A percentile compares a stretch with the other conserved stretches of the same genome.
These are phyloP conservation scores for Alca torda DNA, from an alignment of 2,797 vertebrate species.

Conservation along the genomic window DNA sequence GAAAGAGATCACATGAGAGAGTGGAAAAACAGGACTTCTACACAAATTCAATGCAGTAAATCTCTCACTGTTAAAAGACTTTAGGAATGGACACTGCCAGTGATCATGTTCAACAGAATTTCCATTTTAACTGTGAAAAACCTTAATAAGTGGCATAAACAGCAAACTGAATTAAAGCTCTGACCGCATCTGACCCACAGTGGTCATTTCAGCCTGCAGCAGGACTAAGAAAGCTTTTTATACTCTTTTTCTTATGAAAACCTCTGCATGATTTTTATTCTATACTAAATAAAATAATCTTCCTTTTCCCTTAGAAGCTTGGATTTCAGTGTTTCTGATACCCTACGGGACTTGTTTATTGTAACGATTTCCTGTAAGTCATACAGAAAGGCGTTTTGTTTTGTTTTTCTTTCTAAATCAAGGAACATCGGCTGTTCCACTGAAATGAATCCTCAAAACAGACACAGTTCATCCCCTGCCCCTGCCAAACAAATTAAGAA, in stretches of 20 bases:
- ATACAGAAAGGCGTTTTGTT: not conserved
- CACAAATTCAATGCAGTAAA: not conserved
- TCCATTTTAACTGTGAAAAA: not conserved
- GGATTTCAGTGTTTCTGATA: not conserved
- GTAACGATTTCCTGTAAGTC: rapidly evolving
- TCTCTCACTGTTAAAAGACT: not conserved
- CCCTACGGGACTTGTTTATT: not conserved
- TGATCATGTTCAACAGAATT: not conserved
- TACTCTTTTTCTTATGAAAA: not conserved
- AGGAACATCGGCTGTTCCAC: not conserved
- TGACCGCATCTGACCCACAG: not conserved
- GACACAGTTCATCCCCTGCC: rapidly evolving
- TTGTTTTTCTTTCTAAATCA: not conserved
- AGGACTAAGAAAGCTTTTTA: not conserved
- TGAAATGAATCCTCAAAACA: not conserved
- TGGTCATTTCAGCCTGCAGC: not conserved
- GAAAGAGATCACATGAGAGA: not conserved
- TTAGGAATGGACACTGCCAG: not conserved
- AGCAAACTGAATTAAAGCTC: not conserved
- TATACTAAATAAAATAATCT: not conserved
- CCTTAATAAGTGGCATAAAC: not conserved
- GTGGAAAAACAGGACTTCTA: not conserved
- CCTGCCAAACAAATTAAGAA: not conserved
- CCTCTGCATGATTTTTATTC: not conserved
- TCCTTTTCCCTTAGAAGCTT: not conserved